These are phyloP conservation scores for Helicoverpa armigera DNA, from an alignment of 1,140 invertebrate species.

Conservation along the genomic window DNA sequence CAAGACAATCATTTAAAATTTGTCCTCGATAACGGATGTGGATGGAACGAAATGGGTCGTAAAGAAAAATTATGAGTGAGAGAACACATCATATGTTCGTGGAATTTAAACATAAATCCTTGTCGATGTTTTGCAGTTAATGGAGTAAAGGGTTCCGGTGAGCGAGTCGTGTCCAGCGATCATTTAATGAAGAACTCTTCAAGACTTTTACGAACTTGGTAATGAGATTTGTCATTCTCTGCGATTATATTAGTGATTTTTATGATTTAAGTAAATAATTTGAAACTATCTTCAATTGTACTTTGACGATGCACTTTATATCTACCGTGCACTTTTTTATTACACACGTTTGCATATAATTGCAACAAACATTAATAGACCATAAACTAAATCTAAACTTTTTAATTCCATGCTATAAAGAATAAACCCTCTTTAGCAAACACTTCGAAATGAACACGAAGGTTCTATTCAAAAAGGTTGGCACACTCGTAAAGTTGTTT, in stretches of 20 bases:
- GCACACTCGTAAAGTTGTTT: neutral
- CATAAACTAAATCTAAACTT: neutral
- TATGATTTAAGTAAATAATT: too few species aligned
- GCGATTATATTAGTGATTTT: too few species aligned
- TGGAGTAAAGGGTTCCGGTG: neutral
- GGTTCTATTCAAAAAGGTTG: conserved; percentile 1
- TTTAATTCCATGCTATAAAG: conserved; percentile 6
- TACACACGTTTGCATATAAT: neutral
- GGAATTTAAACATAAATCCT: conserved; percentile 8
- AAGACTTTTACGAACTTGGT: neutral
- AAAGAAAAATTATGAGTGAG: conserved; percentile 22
- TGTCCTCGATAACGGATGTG: neutral
- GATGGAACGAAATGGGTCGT: conserved; percentile 13
- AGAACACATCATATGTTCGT: conserved; percentile 4
- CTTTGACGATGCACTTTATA: neutral
- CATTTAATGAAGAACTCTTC: neutral
- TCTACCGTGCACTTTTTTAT: too few species aligned
- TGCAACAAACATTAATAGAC: neutral
- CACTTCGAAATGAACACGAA: conserved; percentile 5
- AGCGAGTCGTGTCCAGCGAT: neutral
- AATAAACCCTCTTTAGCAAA: neutral
- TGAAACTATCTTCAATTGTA: too few species aligned
- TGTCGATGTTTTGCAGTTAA: conserved; percentile 3
- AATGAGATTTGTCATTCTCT: neutral
- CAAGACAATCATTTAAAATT: neutral